A percentile compares a stretch with the other conserved stretches of the same genome.
phyloP scores from a whole-genome alignment of 37 sponge, comb jelly and placozoan genomes.

The Corticium candelabrum region DNA sequence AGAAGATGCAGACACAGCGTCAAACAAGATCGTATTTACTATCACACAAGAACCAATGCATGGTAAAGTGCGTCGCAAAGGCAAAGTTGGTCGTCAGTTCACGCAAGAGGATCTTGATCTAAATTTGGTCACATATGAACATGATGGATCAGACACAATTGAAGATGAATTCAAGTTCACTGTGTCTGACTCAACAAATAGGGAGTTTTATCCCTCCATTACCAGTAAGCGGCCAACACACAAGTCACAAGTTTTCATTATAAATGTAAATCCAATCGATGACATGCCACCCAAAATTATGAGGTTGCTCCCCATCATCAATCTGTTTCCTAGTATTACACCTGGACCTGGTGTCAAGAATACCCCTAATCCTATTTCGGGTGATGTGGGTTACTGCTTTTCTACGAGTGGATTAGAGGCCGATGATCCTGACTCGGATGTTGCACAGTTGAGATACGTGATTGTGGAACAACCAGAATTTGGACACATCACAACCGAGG shows the following conservation, averaged over 20 bases:
- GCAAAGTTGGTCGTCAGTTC: background rate
- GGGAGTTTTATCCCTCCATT: background rate
- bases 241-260: background rate
- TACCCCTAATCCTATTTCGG: too few relatives aligned
- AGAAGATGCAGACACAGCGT: background rate
- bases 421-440: background rate
- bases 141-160: background rate
- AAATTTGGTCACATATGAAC: background rate
- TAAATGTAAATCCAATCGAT: background rate
- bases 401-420: background rate
- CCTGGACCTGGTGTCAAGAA: too few relatives aligned
- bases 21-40: background rate
- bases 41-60: background rate
- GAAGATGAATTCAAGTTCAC: background rate
- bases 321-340: constrained; percentile 1
- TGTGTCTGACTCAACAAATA: background rate
- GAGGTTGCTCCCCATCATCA: background rate
- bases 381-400: background rate
- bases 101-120: background rate
- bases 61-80: background rate
- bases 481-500: background rate
- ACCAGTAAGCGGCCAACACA: background rate
- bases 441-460: background rate
- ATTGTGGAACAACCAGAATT: background rate
- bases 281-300: background rate